Conservation (phyloP, 1,140 invertebrate genomes). For the Lepidurus packardi region DNA sequence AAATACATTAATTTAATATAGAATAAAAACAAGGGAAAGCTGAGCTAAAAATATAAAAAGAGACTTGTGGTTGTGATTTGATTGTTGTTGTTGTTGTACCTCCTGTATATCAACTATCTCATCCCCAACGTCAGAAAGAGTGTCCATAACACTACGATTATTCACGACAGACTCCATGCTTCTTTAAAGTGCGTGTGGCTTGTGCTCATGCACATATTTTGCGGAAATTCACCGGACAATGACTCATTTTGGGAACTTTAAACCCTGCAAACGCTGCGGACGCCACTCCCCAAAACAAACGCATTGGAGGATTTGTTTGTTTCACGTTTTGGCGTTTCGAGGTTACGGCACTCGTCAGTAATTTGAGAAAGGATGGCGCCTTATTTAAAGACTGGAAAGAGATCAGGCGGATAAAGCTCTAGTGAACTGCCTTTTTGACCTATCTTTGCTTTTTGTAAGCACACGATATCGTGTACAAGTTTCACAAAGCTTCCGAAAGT, state of each 20-base stretch:
- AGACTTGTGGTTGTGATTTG: too few species aligned
- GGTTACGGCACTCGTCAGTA: too few species aligned
- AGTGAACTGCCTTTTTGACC: too few species aligned
- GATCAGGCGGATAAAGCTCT: too few species aligned
- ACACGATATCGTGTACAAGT: too few species aligned
- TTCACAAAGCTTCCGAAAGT: too few species aligned
- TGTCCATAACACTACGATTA: background rate
- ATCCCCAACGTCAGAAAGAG: constrained; percentile 4
- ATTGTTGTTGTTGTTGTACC: background rate
- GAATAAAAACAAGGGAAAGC: background rate
- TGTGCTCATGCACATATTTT: too few species aligned
- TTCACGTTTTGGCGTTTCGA: too few species aligned
- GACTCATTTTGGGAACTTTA: background rate
- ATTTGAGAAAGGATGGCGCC: too few species aligned
- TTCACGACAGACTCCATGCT: background rate
- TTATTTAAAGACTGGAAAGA: too few species aligned
- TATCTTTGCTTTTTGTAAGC: too few species aligned
- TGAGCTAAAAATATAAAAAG: background rate
- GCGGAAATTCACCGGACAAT: background rate
- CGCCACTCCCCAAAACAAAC: background rate
- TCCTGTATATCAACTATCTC: background rate
- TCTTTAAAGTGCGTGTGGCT: background rate
- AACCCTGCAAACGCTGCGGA: background rate
- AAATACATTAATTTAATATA: background rate
- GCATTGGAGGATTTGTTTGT: background rate